These are phyloP conservation scores for Dipus sagitta DNA, from an alignment of 2,797 vertebrate species.

Conservation along the genomic window DNA sequence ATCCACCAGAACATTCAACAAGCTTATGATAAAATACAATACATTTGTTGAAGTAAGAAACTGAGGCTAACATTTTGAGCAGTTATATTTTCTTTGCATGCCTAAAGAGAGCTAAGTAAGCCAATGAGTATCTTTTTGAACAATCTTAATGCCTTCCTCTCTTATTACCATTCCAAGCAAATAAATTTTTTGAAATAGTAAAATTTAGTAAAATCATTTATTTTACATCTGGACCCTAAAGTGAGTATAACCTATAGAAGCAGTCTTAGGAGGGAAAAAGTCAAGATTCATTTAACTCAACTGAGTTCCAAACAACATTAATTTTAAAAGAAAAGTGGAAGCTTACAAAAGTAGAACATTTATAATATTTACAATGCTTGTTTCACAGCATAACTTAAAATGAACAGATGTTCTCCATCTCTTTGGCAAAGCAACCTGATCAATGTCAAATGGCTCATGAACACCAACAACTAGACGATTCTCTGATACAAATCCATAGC, in stretches of 20 bases:
- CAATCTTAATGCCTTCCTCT: conserved; percentile 8
- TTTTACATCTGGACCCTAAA: conserved; percentile 43
- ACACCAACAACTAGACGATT: not conserved
- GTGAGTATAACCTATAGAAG: not conserved
- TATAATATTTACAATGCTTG: conserved; percentile 35
- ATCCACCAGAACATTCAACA: conserved; percentile 27
- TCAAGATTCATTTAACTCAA: conserved; percentile 15
- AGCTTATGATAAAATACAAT: conserved; percentile 20
- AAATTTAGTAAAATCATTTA: not conserved
- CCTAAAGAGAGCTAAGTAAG: not conserved
- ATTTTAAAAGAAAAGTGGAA: conserved; percentile 60
- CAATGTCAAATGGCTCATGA: conserved; percentile 10
- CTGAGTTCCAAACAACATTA: conserved; percentile 2
- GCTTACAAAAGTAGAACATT: not conserved
- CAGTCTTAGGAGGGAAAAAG: conserved; percentile 3
- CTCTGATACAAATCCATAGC: not conserved
- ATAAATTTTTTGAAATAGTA: conserved; percentile 12
- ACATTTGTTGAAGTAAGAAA: conserved; percentile 41
- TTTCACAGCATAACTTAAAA: conserved; percentile 48
- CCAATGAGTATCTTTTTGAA: not conserved
- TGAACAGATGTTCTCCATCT: conserved; percentile 9
- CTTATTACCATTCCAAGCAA: conserved; percentile 10
- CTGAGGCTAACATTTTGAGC: not conserved
- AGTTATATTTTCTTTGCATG: conserved; percentile 4
- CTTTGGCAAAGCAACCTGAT: not conserved